phyloP scores from a whole-genome alignment of 2,797 vertebrate species.

The Enteromius radiatus region DNA sequence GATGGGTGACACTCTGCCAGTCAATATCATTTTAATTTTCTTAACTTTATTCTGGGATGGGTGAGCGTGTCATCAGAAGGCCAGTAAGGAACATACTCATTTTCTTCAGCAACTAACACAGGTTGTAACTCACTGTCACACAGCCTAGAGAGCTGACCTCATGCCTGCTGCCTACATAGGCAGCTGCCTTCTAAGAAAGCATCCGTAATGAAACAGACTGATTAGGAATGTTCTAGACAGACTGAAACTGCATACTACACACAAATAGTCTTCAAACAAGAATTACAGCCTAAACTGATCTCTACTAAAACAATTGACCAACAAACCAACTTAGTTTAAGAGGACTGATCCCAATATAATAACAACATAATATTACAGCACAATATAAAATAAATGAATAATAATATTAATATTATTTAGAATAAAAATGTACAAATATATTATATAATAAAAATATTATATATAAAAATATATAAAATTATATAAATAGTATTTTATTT shows the following conservation, averaged over 20 bases:
- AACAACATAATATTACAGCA: not conserved
- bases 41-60: constrained; percentile 22
- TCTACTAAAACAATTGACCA: not conserved
- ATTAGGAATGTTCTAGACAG: not conserved
- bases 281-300: not conserved
- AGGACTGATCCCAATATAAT: not conserved
- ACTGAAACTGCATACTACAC: not conserved
- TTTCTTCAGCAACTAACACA: not conserved
- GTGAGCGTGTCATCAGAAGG: not conserved
- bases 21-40: constrained; percentile 6
- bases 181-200: not conserved
- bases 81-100: constrained; percentile 35
- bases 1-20: not conserved
- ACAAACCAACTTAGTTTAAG: not conserved
- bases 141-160: not conserved
- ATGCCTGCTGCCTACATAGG: not conserved
- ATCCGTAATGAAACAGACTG: not conserved
- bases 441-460: no score
- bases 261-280: not conserved
- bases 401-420: no score
- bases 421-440: no score
- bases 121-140: not conserved
- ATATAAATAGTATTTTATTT: no score
- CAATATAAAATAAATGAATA: not conserved
- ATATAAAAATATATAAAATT: no score